These are phyloP conservation scores for Corythornis madagascariensis DNA, from an alignment of 2,113 vertebrate species.

Conservation along the genomic window DNA sequence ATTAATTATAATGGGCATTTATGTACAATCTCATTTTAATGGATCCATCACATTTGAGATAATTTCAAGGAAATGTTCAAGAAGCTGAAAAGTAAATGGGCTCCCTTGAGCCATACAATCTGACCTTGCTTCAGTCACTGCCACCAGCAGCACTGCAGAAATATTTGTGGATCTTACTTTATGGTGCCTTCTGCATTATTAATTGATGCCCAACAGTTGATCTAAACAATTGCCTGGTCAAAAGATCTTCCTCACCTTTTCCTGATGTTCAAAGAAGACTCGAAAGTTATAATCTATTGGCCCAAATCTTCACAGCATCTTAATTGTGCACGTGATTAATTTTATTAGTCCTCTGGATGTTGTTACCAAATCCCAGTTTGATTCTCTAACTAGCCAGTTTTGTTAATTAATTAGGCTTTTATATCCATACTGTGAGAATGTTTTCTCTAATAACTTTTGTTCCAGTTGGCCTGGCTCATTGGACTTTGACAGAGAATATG, in stretches of 20 bases:
- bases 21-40: not conserved
- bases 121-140: not conserved
- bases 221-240: fast-evolving
- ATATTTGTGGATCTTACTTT: not conserved
- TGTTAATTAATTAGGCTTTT: slow-evolving; percentile 26
- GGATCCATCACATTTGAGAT: not conserved
- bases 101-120: not conserved
- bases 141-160: not conserved
- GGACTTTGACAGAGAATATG: not conserved
- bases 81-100: not conserved
- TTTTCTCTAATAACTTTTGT: not conserved
- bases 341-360: not conserved
- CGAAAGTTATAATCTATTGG: not conserved
- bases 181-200: not conserved
- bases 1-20: not conserved
- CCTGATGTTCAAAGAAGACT: not conserved
- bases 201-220: not conserved
- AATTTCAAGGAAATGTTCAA: not conserved
- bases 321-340: not conserved
- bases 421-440: not conserved
- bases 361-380: not conserved
- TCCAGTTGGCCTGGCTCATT: not conserved
- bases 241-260: not conserved
- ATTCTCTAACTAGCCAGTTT: not conserved
- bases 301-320: not conserved